Percentiles rank a stretch among this genome's conserved stretches.
These are phyloP conservation scores for Casuarius casuarius DNA, from an alignment of 2,113 vertebrate genomes.

Conservation along the genomic window DNA sequence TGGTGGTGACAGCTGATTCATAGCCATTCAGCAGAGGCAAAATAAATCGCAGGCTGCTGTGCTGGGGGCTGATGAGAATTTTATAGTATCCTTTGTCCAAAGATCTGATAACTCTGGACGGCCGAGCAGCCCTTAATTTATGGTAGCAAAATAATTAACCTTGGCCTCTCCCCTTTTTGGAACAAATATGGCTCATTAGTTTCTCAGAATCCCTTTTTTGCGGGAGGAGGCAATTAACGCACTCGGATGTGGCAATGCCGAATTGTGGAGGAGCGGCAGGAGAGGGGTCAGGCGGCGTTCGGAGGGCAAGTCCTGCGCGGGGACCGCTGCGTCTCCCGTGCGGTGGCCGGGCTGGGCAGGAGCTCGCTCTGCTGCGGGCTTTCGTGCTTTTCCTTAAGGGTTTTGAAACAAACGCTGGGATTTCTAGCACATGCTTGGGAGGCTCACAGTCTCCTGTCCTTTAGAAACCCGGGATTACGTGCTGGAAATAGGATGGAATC, in stretches of 20 bases:
- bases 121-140: neutral
- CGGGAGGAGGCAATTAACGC: no score
- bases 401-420: neutral
- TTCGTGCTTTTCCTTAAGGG: neutral
- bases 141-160: neutral
- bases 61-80: neutral
- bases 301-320: neutral
- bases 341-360: fast-evolving
- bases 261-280: neutral
- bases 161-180: neutral
- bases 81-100: neutral
- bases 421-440: neutral
- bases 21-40: neutral
- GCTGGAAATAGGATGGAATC: neutral
- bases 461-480: no score
- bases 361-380: neutral
- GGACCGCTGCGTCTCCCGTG: neutral
- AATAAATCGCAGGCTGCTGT: neutral
- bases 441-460: neutral
- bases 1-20: neutral
- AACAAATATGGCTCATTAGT: neutral
- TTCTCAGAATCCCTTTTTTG: neutral
- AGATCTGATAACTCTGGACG: neutral
- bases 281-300: neutral
- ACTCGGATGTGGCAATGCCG: neutral